These are phyloP conservation scores for Ophion costatus DNA, from an alignment of 2,888 invertebrate species.

Conservation along the genomic window DNA sequence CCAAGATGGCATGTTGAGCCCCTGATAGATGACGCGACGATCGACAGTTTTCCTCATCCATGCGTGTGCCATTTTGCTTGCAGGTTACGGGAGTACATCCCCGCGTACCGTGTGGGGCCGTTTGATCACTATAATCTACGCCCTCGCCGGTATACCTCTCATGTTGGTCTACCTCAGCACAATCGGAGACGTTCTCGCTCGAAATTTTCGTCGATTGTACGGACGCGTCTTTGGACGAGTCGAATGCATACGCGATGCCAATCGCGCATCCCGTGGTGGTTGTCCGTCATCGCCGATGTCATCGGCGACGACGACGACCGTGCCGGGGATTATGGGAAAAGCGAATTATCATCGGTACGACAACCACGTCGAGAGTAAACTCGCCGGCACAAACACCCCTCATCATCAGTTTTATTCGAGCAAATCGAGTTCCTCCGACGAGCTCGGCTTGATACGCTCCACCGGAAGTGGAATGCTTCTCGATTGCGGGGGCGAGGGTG, in stretches of 20 bases:
- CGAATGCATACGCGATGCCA: slow-evolving; percentile 74
- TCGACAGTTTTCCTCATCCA: background rate
- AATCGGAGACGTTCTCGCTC: slow-evolving; percentile 93
- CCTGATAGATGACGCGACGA: background rate
- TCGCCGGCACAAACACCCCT: slow-evolving; percentile 59
- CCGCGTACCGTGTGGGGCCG: slow-evolving; percentile 92
- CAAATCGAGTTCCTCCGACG: slow-evolving; percentile 80
- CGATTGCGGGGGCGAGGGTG: slow-evolving; percentile 73
- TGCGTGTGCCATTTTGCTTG: slow-evolving; percentile 64
- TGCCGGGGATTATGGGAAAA: slow-evolving; percentile 77
- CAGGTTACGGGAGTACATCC: slow-evolving; percentile 94
- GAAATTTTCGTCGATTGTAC: slow-evolving; percentile 90
- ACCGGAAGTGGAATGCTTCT: slow-evolving; percentile 81
- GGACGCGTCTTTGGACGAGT: slow-evolving; percentile 84
- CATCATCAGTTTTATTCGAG: slow-evolving; percentile 78
- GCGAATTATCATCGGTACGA: slow-evolving; percentile 78
- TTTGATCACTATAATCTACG: slow-evolving; percentile 92
- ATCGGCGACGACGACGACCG: slow-evolving; percentile 75
- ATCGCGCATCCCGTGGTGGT: slow-evolving; percentile 76
- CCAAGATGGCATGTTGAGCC: too few species aligned
- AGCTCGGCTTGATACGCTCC: slow-evolving; percentile 78
- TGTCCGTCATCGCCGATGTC: slow-evolving; percentile 71
- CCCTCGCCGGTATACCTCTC: slow-evolving; percentile 93
- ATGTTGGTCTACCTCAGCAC: slow-evolving; percentile 95
- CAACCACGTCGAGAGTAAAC: slow-evolving; percentile 79